Conservation (phyloP, 2,113 vertebrate species). For the Grus americana region DNA sequence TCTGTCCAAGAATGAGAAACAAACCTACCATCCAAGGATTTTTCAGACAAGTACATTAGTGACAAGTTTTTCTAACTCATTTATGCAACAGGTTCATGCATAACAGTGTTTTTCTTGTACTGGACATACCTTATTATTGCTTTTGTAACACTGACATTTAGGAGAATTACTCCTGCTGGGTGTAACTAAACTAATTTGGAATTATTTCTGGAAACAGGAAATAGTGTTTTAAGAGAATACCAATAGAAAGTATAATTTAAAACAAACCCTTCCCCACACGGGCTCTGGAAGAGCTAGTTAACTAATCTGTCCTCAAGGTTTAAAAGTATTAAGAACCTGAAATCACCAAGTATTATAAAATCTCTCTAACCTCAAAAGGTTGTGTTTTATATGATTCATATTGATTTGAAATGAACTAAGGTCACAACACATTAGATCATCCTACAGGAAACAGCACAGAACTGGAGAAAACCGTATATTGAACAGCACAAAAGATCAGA, state of each 20-base stretch:
- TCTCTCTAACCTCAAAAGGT: not conserved
- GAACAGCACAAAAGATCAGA: not conserved
- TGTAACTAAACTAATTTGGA: not conserved
- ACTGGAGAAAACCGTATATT: not conserved
- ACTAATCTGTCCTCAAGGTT: not conserved
- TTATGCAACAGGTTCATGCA: not conserved
- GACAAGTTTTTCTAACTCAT: not conserved
- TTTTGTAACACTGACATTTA: not conserved
- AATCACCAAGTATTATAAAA: not conserved
- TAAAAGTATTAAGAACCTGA: not conserved
- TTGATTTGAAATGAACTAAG: not conserved
- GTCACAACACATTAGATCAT: not conserved
- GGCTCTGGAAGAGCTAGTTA: not conserved
- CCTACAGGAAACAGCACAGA: not conserved
- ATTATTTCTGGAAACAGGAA: not conserved
- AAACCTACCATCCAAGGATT: not conserved
- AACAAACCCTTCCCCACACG: fast-evolving
- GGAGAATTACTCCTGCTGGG: not conserved
- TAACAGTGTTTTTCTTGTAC: not conserved
- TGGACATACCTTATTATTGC: not conserved
- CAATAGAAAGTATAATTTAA: not conserved
- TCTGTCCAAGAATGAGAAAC: not conserved
- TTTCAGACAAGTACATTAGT: not conserved
- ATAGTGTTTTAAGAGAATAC: not conserved
- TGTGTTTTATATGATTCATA: not conserved